Base-by-base conservation (phyloP, 2,113 vertebrate genomes). In the Pterocles burchelli region DNA sequence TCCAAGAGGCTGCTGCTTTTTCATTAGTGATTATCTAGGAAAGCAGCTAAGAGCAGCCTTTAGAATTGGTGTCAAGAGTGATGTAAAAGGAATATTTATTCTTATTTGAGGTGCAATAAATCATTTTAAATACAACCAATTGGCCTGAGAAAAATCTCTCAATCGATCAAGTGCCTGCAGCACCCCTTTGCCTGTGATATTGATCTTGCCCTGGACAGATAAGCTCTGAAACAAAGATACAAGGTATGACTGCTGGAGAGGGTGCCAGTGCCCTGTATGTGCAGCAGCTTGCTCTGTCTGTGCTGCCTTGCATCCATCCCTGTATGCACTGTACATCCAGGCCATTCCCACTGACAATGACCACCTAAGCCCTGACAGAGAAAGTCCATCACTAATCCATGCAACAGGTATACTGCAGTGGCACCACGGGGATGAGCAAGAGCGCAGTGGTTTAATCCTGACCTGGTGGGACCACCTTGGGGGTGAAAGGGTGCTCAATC, bases 401-500 rank as follows among this genome's bases (percentile, higher is more conserved):
- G 18, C 58, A 58, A 20, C 21, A 82, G 36, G 45, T 65, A 28
- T 25, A 18, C 20, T 48, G 79, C 43, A 51, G 36, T 59, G 49
- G 21, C 43, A 67, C 34, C 2, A 17, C 4, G 31, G 63, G 59
- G 43, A 67, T 0, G 4, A 71, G 54, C n/a, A 90, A 55, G 57
- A 41, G 20, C 38, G 10, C 4, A 2, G 2, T 26, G n/a, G 17
- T 43, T 93, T 88, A 93, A 85, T 22, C 22, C 71, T 81, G 67
- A 73, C 63, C 55, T 61, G 85, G 45, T 88, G 52, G 63, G 45
- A 84, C 68, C 72, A 65, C 61, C 45, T 67, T 3, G 13, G 72
- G 58, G 52, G 72, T 90, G 67, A 93, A 96, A 95, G 90, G 85
- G 82, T 87, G 78, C 55, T 91, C 82, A 86, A 2, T 77, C 82